Percentiles rank a stretch among this genome's conserved stretches.
Evolutionary conservation across 2,797 vertebrate genomes (phyloP).

Genomic region (Mormyrops attenuatus): DNA sequence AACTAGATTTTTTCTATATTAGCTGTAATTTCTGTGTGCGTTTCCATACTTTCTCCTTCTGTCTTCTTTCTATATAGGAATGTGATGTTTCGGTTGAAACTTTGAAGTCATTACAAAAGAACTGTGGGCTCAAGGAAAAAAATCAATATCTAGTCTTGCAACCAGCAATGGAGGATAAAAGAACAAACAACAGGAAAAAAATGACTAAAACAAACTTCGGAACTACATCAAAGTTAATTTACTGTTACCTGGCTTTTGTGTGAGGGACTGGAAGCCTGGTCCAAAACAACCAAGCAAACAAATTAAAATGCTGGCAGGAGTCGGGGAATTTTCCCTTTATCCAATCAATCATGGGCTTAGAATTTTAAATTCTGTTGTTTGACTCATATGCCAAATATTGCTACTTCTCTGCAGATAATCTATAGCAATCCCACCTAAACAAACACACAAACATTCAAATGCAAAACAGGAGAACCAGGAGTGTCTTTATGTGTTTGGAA

Average conservation of each 20-base stretch:
- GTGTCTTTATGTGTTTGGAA: not conserved
- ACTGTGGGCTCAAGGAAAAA: slow-evolving; percentile 5
- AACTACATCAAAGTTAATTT: slow-evolving; percentile 19
- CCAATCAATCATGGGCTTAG: slow-evolving; percentile 4
- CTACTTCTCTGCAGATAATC: not conserved
- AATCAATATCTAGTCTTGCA: slow-evolving; percentile 27
- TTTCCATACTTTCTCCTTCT: not conserved
- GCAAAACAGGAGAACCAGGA: not conserved
- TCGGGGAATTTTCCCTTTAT: not conserved
- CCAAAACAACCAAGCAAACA: not conserved
- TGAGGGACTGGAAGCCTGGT: not conserved
- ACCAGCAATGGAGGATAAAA: slow-evolving; percentile 6
- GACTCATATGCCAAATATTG: not conserved
- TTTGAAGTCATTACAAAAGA: slow-evolving; percentile 26
- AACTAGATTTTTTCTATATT: not conserved
- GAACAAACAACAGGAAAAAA: slow-evolving; percentile 10
- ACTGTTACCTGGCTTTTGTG: not conserved
- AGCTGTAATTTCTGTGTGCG: not conserved
- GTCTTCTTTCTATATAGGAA: slow-evolving; percentile 1
- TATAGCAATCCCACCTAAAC: not conserved
- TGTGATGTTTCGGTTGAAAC: not conserved
- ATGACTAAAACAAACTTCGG: slow-evolving; percentile 11
- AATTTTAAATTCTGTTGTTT: not conserved
- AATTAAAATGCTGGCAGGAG: not conserved
- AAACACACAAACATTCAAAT: not conserved